Conservation (phyloP, 2,113 vertebrate species). For the Gallinago jamesoni region DNA sequence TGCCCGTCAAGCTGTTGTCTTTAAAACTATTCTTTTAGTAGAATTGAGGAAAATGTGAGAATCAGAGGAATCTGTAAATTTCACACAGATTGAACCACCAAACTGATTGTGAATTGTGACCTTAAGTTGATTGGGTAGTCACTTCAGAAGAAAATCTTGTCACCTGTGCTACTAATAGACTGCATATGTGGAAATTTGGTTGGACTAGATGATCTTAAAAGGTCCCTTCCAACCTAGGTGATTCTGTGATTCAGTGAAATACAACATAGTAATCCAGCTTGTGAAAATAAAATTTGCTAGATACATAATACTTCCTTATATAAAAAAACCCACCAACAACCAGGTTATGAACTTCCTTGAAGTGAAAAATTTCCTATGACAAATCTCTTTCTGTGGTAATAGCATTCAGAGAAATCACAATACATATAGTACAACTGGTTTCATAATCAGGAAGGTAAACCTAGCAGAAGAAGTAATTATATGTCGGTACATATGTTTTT, state of each 20-base stretch:
- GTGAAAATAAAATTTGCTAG: not conserved
- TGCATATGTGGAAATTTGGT: rapidly evolving
- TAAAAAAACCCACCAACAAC: not conserved
- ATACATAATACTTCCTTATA: not conserved
- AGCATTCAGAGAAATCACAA: not conserved
- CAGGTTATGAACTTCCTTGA: not conserved
- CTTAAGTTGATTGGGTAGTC: not conserved
- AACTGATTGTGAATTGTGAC: rapidly evolving
- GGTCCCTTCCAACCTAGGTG: no score
- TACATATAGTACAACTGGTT: not conserved
- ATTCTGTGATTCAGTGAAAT: not conserved
- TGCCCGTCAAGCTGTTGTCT: not conserved
- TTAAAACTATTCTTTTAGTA: not conserved
- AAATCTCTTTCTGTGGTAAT: not conserved
- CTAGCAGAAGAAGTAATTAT: not conserved
- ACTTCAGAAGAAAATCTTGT: not conserved
- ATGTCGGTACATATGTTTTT: not conserved
- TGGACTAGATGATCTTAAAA: no score
- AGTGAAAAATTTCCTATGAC: not conserved
- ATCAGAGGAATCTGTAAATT: not conserved
- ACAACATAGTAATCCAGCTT: not conserved
- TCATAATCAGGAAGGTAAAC: not conserved
- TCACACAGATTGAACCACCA: not conserved
- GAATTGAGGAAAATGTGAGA: not conserved
- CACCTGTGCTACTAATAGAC: not conserved